Evolutionary conservation across 2,113 vertebrate genomes (phyloP).

Genomic region (Hippocampus guttulatus): DNA sequence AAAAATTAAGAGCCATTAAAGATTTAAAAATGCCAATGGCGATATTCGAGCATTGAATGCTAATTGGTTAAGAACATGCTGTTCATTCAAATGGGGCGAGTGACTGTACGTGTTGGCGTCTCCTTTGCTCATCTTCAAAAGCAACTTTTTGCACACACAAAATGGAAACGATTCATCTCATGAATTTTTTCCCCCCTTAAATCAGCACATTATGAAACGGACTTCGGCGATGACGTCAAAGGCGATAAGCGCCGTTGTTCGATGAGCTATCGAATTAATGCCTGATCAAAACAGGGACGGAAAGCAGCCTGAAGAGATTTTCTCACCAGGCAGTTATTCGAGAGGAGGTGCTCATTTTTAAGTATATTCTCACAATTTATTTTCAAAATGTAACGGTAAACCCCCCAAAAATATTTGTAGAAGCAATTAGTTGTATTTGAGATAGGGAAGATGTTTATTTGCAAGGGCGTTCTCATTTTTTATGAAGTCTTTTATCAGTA

Average conservation of each 20-base stretch:
- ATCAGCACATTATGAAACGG: background rate
- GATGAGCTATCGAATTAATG: background rate
- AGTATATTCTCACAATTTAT: too few species aligned
- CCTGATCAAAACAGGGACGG: background rate
- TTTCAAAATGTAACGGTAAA: too few species aligned
- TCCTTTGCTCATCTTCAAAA: background rate
- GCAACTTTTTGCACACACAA: background rate
- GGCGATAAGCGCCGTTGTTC: background rate
- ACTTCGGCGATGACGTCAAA: background rate
- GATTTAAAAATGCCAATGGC: conserved; percentile 70
- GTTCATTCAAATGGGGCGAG: conserved; percentile 14
- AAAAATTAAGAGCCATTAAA: conserved; percentile 68
- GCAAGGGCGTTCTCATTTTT: background rate
- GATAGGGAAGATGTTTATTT: background rate
- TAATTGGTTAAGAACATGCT: conserved; percentile 56
- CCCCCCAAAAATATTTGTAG: too few species aligned
- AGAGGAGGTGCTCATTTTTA: too few species aligned
- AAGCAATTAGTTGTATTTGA: too few species aligned
- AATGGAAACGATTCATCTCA: background rate
- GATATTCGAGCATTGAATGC: conserved; percentile 57
- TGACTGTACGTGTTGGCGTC: background rate
- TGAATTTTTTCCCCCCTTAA: background rate
- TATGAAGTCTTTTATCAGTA: background rate
- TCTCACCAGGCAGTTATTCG: background rate
- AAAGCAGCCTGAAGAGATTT: background rate